Conservation (phyloP, 2,888 invertebrate species). For the Seira ritae region DNA sequence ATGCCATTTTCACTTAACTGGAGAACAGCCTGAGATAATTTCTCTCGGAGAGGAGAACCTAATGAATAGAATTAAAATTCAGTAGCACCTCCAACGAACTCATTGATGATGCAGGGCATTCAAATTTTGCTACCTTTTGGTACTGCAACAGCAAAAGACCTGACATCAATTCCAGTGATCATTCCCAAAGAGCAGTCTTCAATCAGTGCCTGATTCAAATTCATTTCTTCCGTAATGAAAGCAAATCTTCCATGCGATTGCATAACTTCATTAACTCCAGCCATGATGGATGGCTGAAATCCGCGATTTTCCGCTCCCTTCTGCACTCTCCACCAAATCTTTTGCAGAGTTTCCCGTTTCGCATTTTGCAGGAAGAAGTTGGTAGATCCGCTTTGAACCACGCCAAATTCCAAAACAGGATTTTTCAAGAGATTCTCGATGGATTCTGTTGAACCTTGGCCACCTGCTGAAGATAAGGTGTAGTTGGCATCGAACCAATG, state of each 20-base stretch:
- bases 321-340: slow-evolving; percentile 72
- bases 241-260: slow-evolving; percentile 67
- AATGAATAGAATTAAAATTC: neutral
- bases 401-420: slow-evolving; percentile 69
- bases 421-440: slow-evolving; percentile 64
- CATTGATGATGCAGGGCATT: neutral
- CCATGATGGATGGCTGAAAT: slow-evolving; percentile 46
- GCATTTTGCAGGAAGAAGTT: slow-evolving; percentile 68
- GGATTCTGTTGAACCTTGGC: slow-evolving; percentile 41
- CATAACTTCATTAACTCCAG: slow-evolving; percentile 68
- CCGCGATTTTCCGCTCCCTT: slow-evolving; percentile 54
- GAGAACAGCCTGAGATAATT: slow-evolving; percentile 69
- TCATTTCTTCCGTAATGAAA: slow-evolving; percentile 69
- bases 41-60: slow-evolving; percentile 69
- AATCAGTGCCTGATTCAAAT: slow-evolving; percentile 66
- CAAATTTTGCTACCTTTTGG: slow-evolving; percentile 63
- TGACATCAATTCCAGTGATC: slow-evolving; percentile 63
- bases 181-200: slow-evolving; percentile 68
- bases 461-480: slow-evolving; percentile 39
- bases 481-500: slow-evolving; percentile 71
- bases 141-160: slow-evolving; percentile 68
- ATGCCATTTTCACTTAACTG: slow-evolving; percentile 69
- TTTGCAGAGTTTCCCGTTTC: slow-evolving; percentile 70
- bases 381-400: slow-evolving; percentile 69
- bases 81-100: neutral